Percentiles rank a stretch among this genome's conserved stretches.
These are phyloP conservation scores for Caenorhabditis virilis DNA, from an alignment of 2,888 invertebrate genomes.

Conservation along the genomic window DNA sequence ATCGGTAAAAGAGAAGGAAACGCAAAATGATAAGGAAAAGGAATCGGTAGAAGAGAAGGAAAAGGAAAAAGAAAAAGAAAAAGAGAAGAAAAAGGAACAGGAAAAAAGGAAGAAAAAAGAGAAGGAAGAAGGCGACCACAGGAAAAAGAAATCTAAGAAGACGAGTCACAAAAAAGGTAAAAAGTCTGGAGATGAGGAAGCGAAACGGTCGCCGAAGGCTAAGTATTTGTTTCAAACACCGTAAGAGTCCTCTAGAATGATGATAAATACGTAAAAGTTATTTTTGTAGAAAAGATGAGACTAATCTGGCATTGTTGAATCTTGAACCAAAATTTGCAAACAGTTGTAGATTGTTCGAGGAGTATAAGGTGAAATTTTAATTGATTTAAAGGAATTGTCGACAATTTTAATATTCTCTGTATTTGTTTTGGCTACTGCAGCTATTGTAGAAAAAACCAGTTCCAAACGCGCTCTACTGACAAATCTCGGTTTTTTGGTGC, in stretches of 20 bases:
- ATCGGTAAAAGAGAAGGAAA: background rate
- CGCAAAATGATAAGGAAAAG: slow-evolving; percentile 8
- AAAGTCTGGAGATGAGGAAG: too few species aligned
- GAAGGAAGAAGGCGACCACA: background rate
- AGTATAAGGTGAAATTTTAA: slow-evolving; percentile 7
- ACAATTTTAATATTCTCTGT: too few species aligned
- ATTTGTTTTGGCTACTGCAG: background rate
- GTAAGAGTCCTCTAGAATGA: too few species aligned
- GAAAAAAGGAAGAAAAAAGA: background rate
- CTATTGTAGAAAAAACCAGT: background rate
- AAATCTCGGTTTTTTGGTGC: too few species aligned
- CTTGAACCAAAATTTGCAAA: background rate
- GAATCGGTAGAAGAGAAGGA: slow-evolving; percentile 6
- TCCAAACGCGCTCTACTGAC: too few species aligned
- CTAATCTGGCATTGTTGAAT: background rate
- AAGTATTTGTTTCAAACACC: background rate
- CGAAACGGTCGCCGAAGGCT: too few species aligned
- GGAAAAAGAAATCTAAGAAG: background rate
- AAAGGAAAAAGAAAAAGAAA: slow-evolving; percentile 3
- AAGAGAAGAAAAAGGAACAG: slow-evolving; percentile 8
- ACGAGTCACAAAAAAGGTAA: background rate
- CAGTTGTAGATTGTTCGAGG: background rate
- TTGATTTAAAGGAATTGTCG: too few species aligned
- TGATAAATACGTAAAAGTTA: too few species aligned
- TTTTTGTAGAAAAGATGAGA: slow-evolving; percentile 3